Evolutionary conservation across 2,797 vertebrate genomes (phyloP), one percentile per base, ranked within the genome.

Genomic region (Pagetopsis macropterus): DNA sequence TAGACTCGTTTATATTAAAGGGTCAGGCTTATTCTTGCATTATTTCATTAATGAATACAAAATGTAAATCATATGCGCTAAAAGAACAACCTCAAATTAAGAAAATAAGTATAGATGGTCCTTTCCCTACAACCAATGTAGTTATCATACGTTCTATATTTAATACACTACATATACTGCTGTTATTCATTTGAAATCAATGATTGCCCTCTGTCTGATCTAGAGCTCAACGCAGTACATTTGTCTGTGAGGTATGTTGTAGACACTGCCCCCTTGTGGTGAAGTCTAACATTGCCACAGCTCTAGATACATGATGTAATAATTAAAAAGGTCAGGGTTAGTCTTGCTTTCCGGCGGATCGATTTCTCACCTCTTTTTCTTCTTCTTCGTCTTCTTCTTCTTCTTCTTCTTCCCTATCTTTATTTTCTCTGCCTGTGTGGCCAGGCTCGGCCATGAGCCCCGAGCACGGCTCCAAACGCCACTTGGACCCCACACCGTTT

Each of bases 401-500:
- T 19, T 67, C 49, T 27, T 48, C 23, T 15, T 46, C 52, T 19
- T 67, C 54, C 31, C 10, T 15, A 43, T 33, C 27, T 69, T 10
- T 0, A 48, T 19, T 59, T 41, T 14, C 48, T 27, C 59, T 49
- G 21, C 52, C 58, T 11, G 59, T 56, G 49, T 46, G 78, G 77
- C 70, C 94, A 97, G 96, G 95, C 87, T 95, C 96, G 84, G 94
- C 95, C 88, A 90, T 95, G 92, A 96, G 96, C 86, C 95, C 96
- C 55, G 97, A 98, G 93, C 96, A 95, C 90, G 93, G 94, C 93
- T 84, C 95, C 93, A 98, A 98, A 92, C 95, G 95, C 33, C 96
- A 96, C 5, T 94, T 95, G 94, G 97, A 98, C 89, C 96, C 96
- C 76, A 96, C 96, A 43, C 97, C 97, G 49, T 94, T 97, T 92